Conservation (phyloP, 2,888 invertebrate genomes). For the Tanypteryx hageni region DNA sequence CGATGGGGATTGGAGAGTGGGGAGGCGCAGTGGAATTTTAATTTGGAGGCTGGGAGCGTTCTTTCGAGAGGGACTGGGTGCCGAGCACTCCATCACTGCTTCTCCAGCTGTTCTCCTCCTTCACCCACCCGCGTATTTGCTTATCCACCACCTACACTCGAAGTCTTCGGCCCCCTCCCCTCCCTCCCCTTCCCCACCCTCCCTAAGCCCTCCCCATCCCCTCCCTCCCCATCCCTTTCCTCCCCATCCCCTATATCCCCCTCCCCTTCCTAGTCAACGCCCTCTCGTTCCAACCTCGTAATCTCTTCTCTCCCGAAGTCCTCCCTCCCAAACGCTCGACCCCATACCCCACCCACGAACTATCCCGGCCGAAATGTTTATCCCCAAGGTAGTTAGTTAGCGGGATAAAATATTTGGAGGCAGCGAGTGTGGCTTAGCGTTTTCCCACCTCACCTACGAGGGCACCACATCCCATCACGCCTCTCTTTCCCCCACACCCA, state of each 20-base stretch:
- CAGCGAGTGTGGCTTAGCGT: constrained; percentile 11
- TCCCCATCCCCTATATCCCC: not conserved
- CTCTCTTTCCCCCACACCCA: not conserved
- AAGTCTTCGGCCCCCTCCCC: not conserved
- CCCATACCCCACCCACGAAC: not conserved
- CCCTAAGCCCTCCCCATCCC: not conserved
- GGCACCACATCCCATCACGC: not conserved
- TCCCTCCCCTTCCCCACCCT: not conserved
- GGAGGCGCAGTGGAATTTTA: constrained; percentile 50
- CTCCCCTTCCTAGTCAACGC: too few species aligned
- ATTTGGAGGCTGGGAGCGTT: constrained; percentile 33
- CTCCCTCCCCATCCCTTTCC: not conserved
- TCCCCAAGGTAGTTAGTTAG: constrained; percentile 18
- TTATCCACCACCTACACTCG: not conserved
- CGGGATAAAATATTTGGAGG: constrained; percentile 31
- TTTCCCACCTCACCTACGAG: not conserved
- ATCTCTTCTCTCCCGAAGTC: too few species aligned
- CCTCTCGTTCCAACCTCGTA: too few species aligned
- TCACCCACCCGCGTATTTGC: not conserved
- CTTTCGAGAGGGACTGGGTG: constrained; percentile 22
- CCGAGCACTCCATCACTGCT: constrained; percentile 55
- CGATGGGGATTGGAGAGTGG: not conserved
- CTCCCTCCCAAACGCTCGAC: too few species aligned
- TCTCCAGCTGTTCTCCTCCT: constrained; percentile 43
- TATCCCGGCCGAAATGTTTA: not conserved